A percentile compares a stretch with the other conserved stretches of the same genome.
Conservation (phyloP, 2,888 invertebrate species). For the Brachypalpus laphriformis region DNA sequence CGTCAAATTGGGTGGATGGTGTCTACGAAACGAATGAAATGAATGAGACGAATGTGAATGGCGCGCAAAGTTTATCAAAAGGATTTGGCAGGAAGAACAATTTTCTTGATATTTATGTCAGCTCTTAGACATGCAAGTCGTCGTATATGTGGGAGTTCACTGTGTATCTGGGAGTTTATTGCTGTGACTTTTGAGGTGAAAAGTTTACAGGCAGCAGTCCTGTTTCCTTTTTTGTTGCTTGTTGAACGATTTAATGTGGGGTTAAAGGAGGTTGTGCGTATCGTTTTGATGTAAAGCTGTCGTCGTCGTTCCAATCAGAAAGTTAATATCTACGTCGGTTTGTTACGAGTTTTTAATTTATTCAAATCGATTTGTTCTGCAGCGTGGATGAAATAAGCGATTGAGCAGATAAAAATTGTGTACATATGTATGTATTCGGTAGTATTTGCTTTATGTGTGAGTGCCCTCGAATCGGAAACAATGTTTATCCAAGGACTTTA, state of each 20-base stretch:
- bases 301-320: neutral
- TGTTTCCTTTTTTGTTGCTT: neutral
- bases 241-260: neutral
- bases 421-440: neutral
- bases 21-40: neutral
- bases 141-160: neutral
- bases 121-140: neutral
- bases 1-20: neutral
- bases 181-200: conserved; percentile 5
- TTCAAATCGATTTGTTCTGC: neutral
- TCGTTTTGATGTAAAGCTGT: neutral
- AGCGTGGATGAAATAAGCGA: neutral
- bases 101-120: conserved; percentile 20
- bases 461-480: neutral
- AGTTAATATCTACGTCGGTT: neutral
- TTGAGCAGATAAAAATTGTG: neutral
- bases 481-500: neutral
- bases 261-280: neutral
- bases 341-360: neutral
- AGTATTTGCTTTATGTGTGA: neutral
- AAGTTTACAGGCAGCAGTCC: neutral
- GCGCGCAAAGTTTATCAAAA: conserved; percentile 3
- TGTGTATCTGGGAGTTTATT: neutral
- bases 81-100: conserved; percentile 27
- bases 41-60: neutral